Percentiles rank a stretch among this genome's conserved stretches.
These are phyloP conservation scores for Leptinotarsa defecta DNA, from an alignment of 1,140 invertebrate species.

Conservation along the genomic window DNA sequence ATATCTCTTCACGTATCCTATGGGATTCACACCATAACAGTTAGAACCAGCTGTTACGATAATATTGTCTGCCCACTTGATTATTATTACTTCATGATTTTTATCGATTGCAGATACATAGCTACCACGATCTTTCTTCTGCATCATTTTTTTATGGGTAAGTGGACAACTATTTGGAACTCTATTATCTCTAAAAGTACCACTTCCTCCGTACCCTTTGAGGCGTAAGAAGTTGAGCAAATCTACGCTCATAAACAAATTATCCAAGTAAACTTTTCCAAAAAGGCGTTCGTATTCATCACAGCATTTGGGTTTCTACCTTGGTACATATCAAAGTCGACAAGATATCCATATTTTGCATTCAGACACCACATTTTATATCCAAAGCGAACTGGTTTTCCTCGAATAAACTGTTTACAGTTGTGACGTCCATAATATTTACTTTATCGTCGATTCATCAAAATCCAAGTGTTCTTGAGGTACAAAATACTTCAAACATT, in stretches of 20 bases:
- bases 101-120: constrained; percentile 15
- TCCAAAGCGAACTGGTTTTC: constrained; percentile 47
- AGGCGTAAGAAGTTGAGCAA: constrained; percentile 39
- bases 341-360: constrained; percentile 31
- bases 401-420: constrained; percentile 24
- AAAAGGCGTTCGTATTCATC: constrained; percentile 34
- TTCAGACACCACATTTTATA: constrained; percentile 43
- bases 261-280: constrained; percentile 45
- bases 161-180: constrained; percentile 37
- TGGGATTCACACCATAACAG: not conserved
- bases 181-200: constrained; percentile 42
- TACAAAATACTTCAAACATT: no score
- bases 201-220: constrained; percentile 33
- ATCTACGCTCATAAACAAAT: constrained; percentile 46
- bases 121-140: constrained; percentile 28
- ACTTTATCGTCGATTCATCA: not conserved
- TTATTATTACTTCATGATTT: constrained; percentile 16
- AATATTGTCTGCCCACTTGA: constrained; percentile 30
- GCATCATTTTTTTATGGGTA: constrained; percentile 28
- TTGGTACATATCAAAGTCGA: constrained; percentile 50
- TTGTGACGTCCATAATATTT: constrained; percentile 3
- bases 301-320: constrained; percentile 37
- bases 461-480: not conserved
- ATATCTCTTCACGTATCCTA: not conserved
- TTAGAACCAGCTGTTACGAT: constrained; percentile 27